A percentile compares a stretch with the other conserved stretches of the same genome.
Evolutionary conservation across 1,140 invertebrate genomes (phyloP).

Genomic region (Pseudomyrmex cubaensis): DNA sequence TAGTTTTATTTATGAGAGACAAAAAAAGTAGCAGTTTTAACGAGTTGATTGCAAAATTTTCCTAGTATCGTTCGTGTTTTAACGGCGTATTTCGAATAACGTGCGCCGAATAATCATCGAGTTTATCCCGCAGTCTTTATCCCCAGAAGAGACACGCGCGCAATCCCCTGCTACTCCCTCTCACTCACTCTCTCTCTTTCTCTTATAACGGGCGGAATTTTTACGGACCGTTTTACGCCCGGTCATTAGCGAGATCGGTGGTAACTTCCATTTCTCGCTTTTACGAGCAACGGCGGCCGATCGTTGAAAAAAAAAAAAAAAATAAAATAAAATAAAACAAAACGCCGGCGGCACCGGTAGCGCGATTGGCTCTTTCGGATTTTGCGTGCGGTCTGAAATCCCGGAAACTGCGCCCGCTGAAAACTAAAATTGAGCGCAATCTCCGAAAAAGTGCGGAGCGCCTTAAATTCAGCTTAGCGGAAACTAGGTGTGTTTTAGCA

Average conservation of each 20-base stretch:
- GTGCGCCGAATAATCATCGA: constrained; percentile 64
- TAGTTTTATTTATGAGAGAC: constrained; percentile 13
- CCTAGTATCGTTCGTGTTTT: constrained; percentile 26
- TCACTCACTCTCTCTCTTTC: background rate
- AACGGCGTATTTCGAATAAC: constrained; percentile 65
- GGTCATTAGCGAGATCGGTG: constrained; percentile 74
- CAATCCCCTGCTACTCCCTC: background rate
- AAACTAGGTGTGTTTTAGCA: no score
- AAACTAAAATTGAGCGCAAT: constrained; percentile 54
- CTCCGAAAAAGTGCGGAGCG: background rate
- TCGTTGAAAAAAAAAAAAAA: constrained; percentile 17
- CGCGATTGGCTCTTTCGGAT: constrained; percentile 57
- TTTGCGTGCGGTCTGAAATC: constrained; percentile 30
- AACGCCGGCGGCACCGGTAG: constrained; percentile 16
- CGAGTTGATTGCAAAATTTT: constrained; percentile 34
- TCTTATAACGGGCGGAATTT: constrained; percentile 70
- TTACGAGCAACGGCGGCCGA: constrained; percentile 56
- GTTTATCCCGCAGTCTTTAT: constrained; percentile 29
- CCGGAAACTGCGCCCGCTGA: background rate
- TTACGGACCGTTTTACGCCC: constrained; percentile 71
- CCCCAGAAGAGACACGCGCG: background rate
- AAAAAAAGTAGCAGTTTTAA: background rate
- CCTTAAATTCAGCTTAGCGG: constrained; percentile 1
- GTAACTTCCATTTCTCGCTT: constrained; percentile 68
- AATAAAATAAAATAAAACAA: constrained; percentile 48